phyloP scores from a whole-genome alignment of 1,140 invertebrate species.

The Drosophila biarmipes region DNA sequence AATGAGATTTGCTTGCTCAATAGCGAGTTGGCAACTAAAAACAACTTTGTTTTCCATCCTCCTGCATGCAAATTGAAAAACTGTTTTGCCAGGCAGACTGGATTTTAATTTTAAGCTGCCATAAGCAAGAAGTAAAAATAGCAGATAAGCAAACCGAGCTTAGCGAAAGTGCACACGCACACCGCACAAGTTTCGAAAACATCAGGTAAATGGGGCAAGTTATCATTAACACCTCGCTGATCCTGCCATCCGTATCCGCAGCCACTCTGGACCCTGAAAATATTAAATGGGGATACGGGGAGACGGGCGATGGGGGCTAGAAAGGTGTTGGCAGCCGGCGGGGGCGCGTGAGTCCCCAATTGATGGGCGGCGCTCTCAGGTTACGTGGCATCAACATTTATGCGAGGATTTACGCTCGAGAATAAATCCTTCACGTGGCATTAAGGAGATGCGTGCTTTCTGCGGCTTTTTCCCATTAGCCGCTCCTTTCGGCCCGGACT shows the following conservation, averaged over 20 bases:
- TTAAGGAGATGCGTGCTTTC: slow-evolving; percentile 33
- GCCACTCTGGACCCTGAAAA: slow-evolving; percentile 7
- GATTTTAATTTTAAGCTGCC: slow-evolving; percentile 23
- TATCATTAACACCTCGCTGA: slow-evolving; percentile 71
- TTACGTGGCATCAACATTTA: slow-evolving; percentile 62
- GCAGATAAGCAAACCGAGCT: slow-evolving; percentile 13
- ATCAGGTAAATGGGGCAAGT: slow-evolving; percentile 41
- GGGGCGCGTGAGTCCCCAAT: slow-evolving; percentile 49
- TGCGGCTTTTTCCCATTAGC: slow-evolving; percentile 29
- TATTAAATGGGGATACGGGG: slow-evolving; percentile 29
- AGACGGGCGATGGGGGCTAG: not conserved
- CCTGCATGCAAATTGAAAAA: slow-evolving; percentile 33
- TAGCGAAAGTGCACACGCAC: slow-evolving; percentile 26
- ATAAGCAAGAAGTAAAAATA: slow-evolving; percentile 27
- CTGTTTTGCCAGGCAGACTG: slow-evolving; percentile 17
- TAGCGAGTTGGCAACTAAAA: slow-evolving; percentile 5
- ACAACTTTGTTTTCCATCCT: not conserved
- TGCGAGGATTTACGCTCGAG: slow-evolving; percentile 63
- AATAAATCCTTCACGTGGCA: slow-evolving; percentile 56
- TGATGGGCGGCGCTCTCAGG: slow-evolving; percentile 50
- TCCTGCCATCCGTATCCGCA: slow-evolving; percentile 21
- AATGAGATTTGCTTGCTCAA: too few relatives aligned
- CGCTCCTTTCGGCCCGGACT: not conserved
- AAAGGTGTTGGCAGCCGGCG: slow-evolving; percentile 52
- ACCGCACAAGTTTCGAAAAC: slow-evolving; percentile 29